Percentiles rank a stretch among this genome's conserved stretches.
Evolutionary conservation across 2,113 vertebrate species (phyloP).

Genomic region (Micromys minutus): DNA sequence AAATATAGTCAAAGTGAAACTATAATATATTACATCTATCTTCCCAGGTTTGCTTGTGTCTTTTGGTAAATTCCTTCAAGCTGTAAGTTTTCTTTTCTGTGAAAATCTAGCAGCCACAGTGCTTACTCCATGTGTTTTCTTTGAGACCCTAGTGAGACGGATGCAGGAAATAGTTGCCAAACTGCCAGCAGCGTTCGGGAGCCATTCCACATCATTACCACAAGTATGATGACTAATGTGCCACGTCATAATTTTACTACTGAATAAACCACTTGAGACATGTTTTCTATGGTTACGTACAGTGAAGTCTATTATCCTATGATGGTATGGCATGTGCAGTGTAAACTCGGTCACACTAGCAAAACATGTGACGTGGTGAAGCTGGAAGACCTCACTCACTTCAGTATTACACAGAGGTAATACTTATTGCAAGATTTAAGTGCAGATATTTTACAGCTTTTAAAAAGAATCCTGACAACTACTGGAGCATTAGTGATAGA

Average conservation of each 20-base stretch:
- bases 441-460: not conserved
- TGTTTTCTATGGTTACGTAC: not conserved
- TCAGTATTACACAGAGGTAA: not conserved
- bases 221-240: conserved; percentile 40
- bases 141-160: not conserved
- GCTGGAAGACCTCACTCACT: not conserved
- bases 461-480: not conserved
- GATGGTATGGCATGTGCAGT: not conserved
- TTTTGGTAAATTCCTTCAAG: conserved; percentile 29
- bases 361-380: not conserved
- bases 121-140: not conserved
- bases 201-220: not conserved
- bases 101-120: not conserved
- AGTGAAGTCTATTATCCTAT: conserved; percentile 3
- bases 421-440: conserved; percentile 29
- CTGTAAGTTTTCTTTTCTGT: not conserved
- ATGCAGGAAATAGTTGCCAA: not conserved
- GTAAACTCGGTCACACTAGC: not conserved
- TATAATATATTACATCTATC: not conserved
- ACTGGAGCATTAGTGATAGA: not conserved
- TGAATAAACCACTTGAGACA: conserved; percentile 6
- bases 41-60: not conserved
- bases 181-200: not conserved
- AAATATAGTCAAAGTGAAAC: conserved; percentile 1
- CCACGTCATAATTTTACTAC: not conserved